Base-by-base conservation (phyloP, 2,797 vertebrate species). In the Ibycter americanus region DNA sequence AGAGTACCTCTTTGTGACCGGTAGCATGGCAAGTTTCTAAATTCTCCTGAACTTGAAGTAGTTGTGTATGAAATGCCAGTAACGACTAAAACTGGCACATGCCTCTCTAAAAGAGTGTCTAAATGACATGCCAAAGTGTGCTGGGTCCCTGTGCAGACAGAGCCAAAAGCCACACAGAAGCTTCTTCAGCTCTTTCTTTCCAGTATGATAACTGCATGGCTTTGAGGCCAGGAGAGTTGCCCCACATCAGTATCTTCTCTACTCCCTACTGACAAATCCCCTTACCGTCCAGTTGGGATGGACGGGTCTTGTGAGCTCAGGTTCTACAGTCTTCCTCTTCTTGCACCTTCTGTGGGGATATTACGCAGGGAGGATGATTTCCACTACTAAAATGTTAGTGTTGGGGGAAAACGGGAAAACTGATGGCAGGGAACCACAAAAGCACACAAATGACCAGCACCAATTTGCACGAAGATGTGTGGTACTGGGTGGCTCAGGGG, bases 311-410 rank as follows among this genome's bases (percentile, higher is more conserved):
- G 42, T 11, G 22, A 84, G 26, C 18, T 71, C 29, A 21, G 13
- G 31, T 63, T 56, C 40, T 62, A 52, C 20, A 40, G n/a, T 22
- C 8, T 68, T 74, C 34, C 67, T 74, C 25, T 62, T 55, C 51
- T 59, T 34, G 16, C 22, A 42, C 21, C 29, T 91, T 77, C 49
- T 77, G 38, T 15, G 12, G 10, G 25, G 49, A 27, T 46, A 63
- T 29, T 44, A 51, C 2, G 5, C 46, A 15, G 34, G 27, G 36
- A 76, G 77, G 58, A 38, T 46, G 10, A 59, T 38, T 59, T 51
- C 56, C 17, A 12, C 20, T 31, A 65, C 12, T 46, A 56, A 46
- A 66, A 61, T 0, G 0, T 36, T 47, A 61, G 56, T 1, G 1
- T 12, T 38, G 32, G 12, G 7, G 11, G 21, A 71, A 71, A 46